Base-by-base conservation (phyloP, 1,140 invertebrate species). In the Sycophaga agraensis region DNA sequence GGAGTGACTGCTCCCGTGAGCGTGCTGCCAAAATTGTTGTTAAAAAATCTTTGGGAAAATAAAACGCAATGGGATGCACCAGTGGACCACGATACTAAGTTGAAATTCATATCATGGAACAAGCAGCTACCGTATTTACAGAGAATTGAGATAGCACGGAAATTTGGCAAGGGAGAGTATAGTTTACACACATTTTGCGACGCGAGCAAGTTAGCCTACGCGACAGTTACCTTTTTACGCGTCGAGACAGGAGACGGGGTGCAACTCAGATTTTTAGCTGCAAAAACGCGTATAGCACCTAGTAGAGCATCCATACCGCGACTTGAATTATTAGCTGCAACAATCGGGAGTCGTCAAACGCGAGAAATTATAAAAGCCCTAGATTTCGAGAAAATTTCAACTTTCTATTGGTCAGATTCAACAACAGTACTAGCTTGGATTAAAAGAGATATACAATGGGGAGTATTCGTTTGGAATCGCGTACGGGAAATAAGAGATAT, bases 151-250 rank as follows among this genome's bases (percentile, higher is more conserved):
- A 66, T 72, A 26, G 63, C 70, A 19, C 50, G 69, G 61, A 59
- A 56, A 14, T 67, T 70, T 51, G 56, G 45, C 12, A 24, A 9
- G 34, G 67, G 57, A 5, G 40, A 31, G 58, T 65, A 22, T 65
- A 73, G 37, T 57, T 24, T 71, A 37, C 75, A 76, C 28, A 62
- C 68, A 0, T 79, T 77, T 64, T 67, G 50, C 22, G 74, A 79
- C 64, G 76, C 74, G 6, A 74, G 71, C 61, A 39, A 66, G 50
- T 12, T 22, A 9, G 70, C 70, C 7, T 78, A 76, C 40, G 75
- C 67, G 4, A 28, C 57, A 67, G 42, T 5, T 8, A 19, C 19
- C 4, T 43, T 43, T 17, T 43, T 43, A 39, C 35, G 35, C 6
- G 57, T 65, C 26, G 66, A 73, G 35, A 61, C 26, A 4, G 49